These are phyloP conservation scores for Mionectes macconnelli DNA, from an alignment of 2,113 vertebrate genomes.

Conservation along the genomic window DNA sequence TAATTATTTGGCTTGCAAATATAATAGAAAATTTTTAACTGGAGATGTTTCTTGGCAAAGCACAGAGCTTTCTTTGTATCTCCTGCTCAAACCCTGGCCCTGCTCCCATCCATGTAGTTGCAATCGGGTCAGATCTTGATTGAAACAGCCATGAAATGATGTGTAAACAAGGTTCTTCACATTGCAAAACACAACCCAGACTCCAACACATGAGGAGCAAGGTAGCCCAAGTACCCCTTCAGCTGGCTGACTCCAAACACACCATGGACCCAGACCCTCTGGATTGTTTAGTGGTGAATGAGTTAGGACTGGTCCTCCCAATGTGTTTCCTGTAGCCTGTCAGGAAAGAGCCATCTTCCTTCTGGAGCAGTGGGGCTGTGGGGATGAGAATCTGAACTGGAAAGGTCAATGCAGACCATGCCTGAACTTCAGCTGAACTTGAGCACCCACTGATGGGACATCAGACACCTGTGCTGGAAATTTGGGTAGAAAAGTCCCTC, in stretches of 20 bases:
- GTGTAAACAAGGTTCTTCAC: background rate
- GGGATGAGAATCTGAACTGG: background rate
- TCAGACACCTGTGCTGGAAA: background rate
- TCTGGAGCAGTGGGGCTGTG: background rate
- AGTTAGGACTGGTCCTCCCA: background rate
- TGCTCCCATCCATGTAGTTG: rapidly evolving
- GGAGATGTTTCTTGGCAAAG: background rate
- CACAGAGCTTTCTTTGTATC: background rate
- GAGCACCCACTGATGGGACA: background rate
- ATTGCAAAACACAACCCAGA: background rate
- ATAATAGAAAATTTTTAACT: background rate
- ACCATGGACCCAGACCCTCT: background rate
- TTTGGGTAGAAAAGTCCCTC: background rate
- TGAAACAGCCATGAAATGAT: background rate
- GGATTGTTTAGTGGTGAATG: background rate
- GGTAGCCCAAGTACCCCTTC: background rate
- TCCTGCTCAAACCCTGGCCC: background rate
- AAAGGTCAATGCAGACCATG: background rate
- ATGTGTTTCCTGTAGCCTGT: background rate
- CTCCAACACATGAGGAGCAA: rapidly evolving
- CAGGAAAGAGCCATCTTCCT: background rate
- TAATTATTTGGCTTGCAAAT: background rate
- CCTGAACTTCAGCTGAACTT: background rate
- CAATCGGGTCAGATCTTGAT: background rate
- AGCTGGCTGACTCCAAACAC: background rate